A percentile compares a stretch with the other conserved stretches of the same genome.
Evolutionary conservation across 2,113 vertebrate species (phyloP).

Genomic region (Oncorhynchus gorbuscha): DNA sequence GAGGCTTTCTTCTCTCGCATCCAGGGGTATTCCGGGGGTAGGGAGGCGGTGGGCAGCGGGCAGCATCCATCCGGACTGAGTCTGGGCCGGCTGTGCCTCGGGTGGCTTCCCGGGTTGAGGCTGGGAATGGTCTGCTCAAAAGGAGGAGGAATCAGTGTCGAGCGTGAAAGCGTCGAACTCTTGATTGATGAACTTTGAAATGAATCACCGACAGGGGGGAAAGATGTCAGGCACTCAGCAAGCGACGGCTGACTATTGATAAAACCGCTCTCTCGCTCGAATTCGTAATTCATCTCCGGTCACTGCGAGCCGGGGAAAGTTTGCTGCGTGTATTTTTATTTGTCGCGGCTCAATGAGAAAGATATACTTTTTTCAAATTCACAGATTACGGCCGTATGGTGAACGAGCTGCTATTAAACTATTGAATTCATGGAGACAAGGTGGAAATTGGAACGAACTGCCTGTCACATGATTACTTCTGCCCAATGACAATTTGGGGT

Average conservation of each 20-base stretch:
- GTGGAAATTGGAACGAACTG: constrained; percentile 99
- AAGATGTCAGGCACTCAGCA: constrained; percentile 99
- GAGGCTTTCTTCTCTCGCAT: constrained; percentile 99
- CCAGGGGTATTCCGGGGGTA: constrained; percentile 97
- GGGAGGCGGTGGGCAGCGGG: constrained; percentile 87
- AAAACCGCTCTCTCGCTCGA: constrained; percentile 99
- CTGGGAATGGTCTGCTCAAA: constrained; percentile 99
- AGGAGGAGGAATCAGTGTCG: constrained; percentile 99
- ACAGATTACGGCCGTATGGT: constrained; percentile 99
- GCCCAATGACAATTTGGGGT: constrained; percentile 99
- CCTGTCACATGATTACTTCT: constrained; percentile 99
- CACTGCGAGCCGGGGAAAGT: constrained; percentile 89
- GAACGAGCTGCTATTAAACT: constrained; percentile 99
- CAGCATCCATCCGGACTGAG: constrained; percentile 90
- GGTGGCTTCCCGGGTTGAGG: constrained; percentile 96
- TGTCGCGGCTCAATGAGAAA: constrained; percentile 80
- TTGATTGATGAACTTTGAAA: constrained; percentile 99
- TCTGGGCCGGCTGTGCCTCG: constrained; percentile 95
- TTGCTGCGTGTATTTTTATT: constrained; percentile 87
- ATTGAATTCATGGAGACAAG: constrained; percentile 99
- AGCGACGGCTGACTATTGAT: constrained; percentile 99
- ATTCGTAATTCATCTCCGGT: constrained; percentile 99
- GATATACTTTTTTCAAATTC: constrained; percentile 94
- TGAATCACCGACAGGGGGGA: constrained; percentile 99
- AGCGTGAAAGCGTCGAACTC: constrained; percentile 99